These are phyloP conservation scores for Noctua janthina DNA, from an alignment of 2,888 invertebrate species.

Conservation along the genomic window DNA sequence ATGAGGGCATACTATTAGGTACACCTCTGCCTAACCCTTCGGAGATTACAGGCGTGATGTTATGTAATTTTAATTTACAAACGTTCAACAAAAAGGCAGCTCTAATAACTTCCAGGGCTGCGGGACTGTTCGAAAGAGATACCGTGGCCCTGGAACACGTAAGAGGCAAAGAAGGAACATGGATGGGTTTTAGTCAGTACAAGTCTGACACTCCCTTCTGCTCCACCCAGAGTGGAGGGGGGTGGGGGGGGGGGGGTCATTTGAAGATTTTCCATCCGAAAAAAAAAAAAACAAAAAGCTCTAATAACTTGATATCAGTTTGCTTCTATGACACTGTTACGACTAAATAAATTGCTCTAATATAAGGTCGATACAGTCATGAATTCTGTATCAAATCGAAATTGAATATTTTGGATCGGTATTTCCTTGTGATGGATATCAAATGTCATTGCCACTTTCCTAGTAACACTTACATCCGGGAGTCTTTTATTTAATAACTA, in stretches of 20 bases:
- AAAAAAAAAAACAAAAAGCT: no score
- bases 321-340: neutral
- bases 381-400: conserved; percentile 71
- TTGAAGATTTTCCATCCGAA: no score
- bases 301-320: neutral
- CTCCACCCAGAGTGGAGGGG: no score
- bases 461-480: conserved; percentile 35
- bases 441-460: conserved; percentile 80
- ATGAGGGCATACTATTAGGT: neutral
- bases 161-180: no score
- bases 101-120: neutral
- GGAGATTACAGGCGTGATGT: neutral
- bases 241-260: no score
- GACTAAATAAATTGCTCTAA: conserved; percentile 37
- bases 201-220: no score
- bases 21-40: neutral
- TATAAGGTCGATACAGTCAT: conserved; percentile 74
- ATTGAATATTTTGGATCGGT: conserved; percentile 69
- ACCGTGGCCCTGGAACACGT: no score
- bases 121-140: no score
- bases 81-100: neutral
- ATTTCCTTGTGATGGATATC: conserved; percentile 68
- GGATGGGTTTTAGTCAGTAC: no score
- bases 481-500: neutral
- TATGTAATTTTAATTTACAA: neutral